Percentiles rank a stretch among this genome's conserved stretches.
These are phyloP conservation scores for Hydropsyche betteni DNA, from an alignment of 2,888 invertebrate species.

Conservation along the genomic window DNA sequence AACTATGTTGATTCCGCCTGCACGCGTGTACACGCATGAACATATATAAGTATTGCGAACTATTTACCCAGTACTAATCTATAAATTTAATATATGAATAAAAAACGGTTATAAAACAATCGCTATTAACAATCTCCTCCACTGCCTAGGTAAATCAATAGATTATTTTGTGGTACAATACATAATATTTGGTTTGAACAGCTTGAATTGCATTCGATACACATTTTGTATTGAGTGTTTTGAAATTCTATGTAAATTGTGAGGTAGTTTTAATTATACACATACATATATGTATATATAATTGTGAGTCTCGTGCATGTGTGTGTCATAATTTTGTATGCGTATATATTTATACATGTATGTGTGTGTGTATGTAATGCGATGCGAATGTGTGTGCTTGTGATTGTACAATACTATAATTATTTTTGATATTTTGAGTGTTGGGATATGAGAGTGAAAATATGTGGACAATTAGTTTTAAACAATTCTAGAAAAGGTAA, in stretches of 20 bases:
- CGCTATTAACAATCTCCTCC: neutral
- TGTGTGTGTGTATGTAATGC: neutral
- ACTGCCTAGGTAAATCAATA: neutral
- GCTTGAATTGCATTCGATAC: too few species aligned
- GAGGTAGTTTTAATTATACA: constrained; percentile 40
- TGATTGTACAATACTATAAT: constrained; percentile 25
- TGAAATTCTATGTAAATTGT: constrained; percentile 34
- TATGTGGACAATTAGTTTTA: constrained; percentile 36
- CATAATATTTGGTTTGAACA: too few species aligned
- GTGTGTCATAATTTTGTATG: neutral
- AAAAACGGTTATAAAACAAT: too few species aligned
- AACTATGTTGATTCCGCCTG: neutral
- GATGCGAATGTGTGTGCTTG: neutral
- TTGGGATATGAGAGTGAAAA: constrained; percentile 37
- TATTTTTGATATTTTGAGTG: constrained; percentile 47
- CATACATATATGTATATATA: constrained; percentile 30
- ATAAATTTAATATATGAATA: neutral
- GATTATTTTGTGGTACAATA: neutral
- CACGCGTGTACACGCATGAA: neutral
- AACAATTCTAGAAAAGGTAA: constrained; percentile 32
- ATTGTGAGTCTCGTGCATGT: neutral
- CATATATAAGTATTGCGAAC: too few species aligned
- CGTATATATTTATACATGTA: constrained; percentile 7
- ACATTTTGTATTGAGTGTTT: constrained; percentile 5
- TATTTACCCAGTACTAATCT: too few species aligned